These are phyloP conservation scores for Neoscelio sp. DNA, from an alignment of 2,888 invertebrate genomes.

Conservation along the genomic window DNA sequence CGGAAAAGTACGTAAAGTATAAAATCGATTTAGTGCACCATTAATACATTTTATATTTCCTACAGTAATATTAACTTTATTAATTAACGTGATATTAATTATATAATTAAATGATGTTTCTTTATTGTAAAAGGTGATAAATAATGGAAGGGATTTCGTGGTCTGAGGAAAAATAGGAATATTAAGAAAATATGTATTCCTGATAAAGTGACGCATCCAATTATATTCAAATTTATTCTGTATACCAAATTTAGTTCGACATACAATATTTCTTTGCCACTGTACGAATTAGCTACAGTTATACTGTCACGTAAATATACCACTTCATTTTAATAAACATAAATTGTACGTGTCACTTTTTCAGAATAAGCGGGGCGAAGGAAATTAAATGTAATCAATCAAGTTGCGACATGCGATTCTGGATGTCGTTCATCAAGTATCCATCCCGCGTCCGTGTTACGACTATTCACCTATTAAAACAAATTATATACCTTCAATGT, in stretches of 20 bases:
- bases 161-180: slow-evolving; percentile 1
- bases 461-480: slow-evolving; percentile 50
- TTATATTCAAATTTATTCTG: slow-evolving; percentile 51
- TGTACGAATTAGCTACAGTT: slow-evolving; percentile 19
- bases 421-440: slow-evolving; percentile 22
- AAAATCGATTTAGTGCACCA: slow-evolving; percentile 30
- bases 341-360: slow-evolving; percentile 49
- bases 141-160: neutral
- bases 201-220: slow-evolving; percentile 8
- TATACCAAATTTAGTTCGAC: slow-evolving; percentile 11
- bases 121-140: slow-evolving; percentile 3
- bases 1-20: no score
- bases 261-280: slow-evolving; percentile 29
- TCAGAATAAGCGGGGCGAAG: slow-evolving; percentile 42
- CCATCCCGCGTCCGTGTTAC: slow-evolving; percentile 11
- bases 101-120: no score
- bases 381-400: slow-evolving; percentile 49
- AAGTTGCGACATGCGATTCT: slow-evolving; percentile 39
- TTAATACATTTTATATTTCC: slow-evolving; percentile 44
- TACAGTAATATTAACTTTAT: slow-evolving; percentile 35
- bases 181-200: no score
- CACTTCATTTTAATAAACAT: slow-evolving; percentile 55
- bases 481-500: slow-evolving; percentile 55
- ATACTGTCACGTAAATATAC: slow-evolving; percentile 59
- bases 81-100: slow-evolving; percentile 23